These are phyloP conservation scores for Chloebia gouldiae DNA, from an alignment of 2,113 vertebrate species.

Conservation along the genomic window DNA sequence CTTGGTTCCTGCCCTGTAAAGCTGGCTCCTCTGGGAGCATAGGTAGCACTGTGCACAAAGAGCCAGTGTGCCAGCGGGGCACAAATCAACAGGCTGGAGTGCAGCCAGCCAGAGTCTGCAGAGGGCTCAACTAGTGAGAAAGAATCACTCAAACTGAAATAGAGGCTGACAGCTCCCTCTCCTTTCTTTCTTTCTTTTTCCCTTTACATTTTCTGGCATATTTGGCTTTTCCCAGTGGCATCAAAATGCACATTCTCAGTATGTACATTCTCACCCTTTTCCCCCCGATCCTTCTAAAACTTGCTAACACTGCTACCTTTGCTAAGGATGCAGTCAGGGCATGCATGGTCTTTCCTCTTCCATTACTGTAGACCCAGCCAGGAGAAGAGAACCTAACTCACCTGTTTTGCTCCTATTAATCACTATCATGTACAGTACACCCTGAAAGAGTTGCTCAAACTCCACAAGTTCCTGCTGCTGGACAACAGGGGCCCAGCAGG, in stretches of 20 bases:
- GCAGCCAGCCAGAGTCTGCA: rapidly evolving
- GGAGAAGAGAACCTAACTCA: background rate
- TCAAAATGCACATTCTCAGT: background rate
- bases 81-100: background rate
- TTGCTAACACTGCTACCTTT: background rate
- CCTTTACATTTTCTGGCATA: background rate
- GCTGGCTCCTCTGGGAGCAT: background rate
- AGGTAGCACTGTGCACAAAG: background rate
- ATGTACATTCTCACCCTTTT: background rate
- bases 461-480: background rate
- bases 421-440: background rate
- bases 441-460: background rate
- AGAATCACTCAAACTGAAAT: background rate
- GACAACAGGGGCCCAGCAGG: background rate
- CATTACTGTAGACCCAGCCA: background rate
- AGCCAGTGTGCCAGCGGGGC: background rate
- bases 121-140: background rate
- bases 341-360: background rate
- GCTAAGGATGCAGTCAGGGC: background rate
- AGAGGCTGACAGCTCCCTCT: background rate
- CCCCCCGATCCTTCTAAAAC: background rate
- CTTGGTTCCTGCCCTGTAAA: background rate
- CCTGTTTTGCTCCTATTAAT: background rate
- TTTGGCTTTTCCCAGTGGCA: background rate
- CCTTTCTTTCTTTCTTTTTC: rapidly evolving